A percentile compares a stretch with the other conserved stretches of the same genome.
Conservation (phyloP, 2,797 vertebrate genomes). For the Nothura maculosa region DNA sequence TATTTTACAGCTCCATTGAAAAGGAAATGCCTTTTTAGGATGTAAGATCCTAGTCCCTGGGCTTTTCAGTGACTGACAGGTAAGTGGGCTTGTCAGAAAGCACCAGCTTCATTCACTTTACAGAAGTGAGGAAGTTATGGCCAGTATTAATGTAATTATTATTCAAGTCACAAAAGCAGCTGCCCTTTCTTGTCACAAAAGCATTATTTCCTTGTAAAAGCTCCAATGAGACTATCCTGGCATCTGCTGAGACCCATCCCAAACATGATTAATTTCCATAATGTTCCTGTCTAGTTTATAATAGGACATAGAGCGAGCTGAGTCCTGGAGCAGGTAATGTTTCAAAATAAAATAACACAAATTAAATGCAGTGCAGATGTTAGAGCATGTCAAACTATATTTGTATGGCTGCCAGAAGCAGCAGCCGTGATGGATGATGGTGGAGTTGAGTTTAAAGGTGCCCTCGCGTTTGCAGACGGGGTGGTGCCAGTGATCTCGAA, state of each 20-base stretch:
- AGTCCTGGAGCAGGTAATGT: background rate
- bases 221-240: background rate
- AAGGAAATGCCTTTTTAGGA: background rate
- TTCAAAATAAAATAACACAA: slow-evolving; percentile 26
- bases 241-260: background rate
- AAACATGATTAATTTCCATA: slow-evolving; percentile 19
- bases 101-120: background rate
- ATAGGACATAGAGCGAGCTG: background rate
- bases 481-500: background rate
- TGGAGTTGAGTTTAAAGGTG: background rate
- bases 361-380: background rate
- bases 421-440: background rate
- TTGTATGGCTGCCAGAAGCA: background rate
- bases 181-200: background rate
- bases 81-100: background rate
- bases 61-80: background rate
- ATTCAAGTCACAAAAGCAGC: background rate
- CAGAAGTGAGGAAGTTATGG: slow-evolving; percentile 4
- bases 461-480: background rate
- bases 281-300: background rate
- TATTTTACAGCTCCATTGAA: background rate
- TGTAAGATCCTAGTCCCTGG: background rate
- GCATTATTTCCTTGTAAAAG: slow-evolving; percentile 9
- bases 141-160: slow-evolving; percentile 39
- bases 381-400: background rate